Percentiles rank a stretch among this genome's conserved stretches.
Evolutionary conservation across 2,888 invertebrate species (phyloP).

Genomic region (Drosophila gaucha): DNA sequence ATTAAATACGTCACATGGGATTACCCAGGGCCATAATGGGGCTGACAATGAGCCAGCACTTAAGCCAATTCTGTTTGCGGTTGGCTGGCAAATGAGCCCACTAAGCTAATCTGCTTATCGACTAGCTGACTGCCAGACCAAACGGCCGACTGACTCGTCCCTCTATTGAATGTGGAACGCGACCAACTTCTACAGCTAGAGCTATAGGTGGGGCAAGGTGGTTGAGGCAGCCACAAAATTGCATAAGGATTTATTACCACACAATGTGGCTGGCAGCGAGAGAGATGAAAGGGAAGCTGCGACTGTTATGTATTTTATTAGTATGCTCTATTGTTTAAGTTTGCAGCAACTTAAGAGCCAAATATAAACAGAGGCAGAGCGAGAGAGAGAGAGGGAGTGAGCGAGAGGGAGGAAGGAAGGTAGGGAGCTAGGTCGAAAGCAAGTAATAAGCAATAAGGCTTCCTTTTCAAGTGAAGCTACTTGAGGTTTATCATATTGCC

Average conservation of each 20-base stretch:
- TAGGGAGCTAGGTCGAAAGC: too few relatives aligned
- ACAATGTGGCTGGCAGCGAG: neutral
- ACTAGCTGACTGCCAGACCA: slow-evolving; percentile 18
- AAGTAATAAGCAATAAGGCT: neutral
- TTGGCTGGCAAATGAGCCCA: slow-evolving; percentile 55
- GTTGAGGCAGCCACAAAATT: slow-evolving; percentile 22
- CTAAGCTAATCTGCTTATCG: slow-evolving; percentile 62
- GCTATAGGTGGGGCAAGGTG: neutral
- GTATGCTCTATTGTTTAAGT: neutral
- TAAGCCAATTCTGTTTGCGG: slow-evolving; percentile 62
- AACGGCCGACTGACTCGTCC: slow-evolving; percentile 1
- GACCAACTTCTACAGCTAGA: slow-evolving; percentile 1
- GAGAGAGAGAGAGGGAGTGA: neutral
- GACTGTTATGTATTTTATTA: neutral
- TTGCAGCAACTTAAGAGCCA: too few relatives aligned
- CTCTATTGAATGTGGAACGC: slow-evolving; percentile 34
- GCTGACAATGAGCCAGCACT: slow-evolving; percentile 56
- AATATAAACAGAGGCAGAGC: too few relatives aligned
- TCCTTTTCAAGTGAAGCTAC: neutral
- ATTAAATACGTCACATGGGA: slow-evolving; percentile 58
- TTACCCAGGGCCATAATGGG: slow-evolving; percentile 47
- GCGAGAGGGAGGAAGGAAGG: neutral
- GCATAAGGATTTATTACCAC: slow-evolving; percentile 44
- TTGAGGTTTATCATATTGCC: neutral
- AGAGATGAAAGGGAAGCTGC: slow-evolving; percentile 3